phyloP scores from a whole-genome alignment of 2,113 vertebrate species.

The Macquaria australasica region DNA sequence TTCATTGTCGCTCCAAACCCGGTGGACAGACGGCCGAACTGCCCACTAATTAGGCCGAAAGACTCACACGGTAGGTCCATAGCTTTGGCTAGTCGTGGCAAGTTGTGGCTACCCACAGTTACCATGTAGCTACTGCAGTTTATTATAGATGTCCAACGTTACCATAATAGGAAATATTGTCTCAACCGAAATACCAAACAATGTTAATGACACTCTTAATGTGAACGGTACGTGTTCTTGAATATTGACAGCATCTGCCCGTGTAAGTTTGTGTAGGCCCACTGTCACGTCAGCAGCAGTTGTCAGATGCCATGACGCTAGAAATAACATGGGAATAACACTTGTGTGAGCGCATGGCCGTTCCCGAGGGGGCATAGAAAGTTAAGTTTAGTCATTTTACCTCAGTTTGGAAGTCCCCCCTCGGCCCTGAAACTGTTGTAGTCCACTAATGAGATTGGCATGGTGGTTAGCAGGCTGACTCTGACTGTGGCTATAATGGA shows the following conservation, averaged over 20 bases:
- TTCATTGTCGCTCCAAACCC: conserved; percentile 38
- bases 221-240: neutral
- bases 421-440: neutral
- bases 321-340: conserved; percentile 76
- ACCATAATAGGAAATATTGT: conserved; percentile 52
- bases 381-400: conserved; percentile 63
- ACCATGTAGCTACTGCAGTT: neutral
- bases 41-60: conserved; percentile 33
- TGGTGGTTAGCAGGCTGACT: conserved; percentile 18
- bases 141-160: conserved; percentile 5
- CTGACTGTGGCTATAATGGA: conserved; percentile 30
- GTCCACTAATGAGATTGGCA: conserved; percentile 45
- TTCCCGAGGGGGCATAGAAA: conserved; percentile 37
- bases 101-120: neutral
- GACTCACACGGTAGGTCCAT: conserved; percentile 56
- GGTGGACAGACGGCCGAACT: conserved; percentile 24
- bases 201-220: neutral
- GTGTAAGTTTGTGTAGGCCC: conserved; percentile 40
- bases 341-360: conserved; percentile 53
- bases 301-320: conserved; percentile 76
- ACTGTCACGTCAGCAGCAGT: conserved; percentile 70
- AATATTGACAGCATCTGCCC: conserved; percentile 24
- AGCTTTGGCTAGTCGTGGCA: neutral
- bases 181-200: neutral
- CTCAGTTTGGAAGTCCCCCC: conserved; percentile 57